These are phyloP conservation scores for Rhegmatorhina hoffmannsi DNA, from an alignment of 2,113 vertebrate genomes.

Conservation along the genomic window DNA sequence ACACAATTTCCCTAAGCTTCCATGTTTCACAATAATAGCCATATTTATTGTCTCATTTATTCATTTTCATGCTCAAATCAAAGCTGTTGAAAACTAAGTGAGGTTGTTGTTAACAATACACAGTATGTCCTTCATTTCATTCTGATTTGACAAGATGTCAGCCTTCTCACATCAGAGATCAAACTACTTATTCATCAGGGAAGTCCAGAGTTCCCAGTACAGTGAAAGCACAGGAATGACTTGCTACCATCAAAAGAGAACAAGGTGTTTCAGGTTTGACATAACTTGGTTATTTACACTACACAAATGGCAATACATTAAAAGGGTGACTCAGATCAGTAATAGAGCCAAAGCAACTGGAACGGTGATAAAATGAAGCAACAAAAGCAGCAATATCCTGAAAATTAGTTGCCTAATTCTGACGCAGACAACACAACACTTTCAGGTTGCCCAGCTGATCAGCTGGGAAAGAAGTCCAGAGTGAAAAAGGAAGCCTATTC, in stretches of 20 bases:
- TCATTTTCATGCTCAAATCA: background rate
- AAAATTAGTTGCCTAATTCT: background rate
- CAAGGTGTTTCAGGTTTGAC: background rate
- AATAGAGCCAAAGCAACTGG: background rate
- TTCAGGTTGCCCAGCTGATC: background rate
- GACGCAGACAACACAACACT: background rate
- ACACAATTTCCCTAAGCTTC: background rate
- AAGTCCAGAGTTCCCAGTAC: background rate
- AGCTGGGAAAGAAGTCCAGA: background rate
- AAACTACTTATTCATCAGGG: background rate
- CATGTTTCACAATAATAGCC: background rate
- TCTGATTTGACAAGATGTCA: background rate
- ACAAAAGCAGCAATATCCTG: background rate
- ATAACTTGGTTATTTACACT: background rate
- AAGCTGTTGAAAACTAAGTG: background rate
- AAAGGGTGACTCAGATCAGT: background rate
- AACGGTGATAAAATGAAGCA: background rate
- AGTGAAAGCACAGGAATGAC: background rate
- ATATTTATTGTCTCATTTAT: background rate
- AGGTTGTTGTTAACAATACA: background rate
- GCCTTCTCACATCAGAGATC: background rate
- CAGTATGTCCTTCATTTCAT: background rate
- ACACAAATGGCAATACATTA: background rate
- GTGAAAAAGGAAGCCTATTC: background rate
- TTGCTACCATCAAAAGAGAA: background rate